Evolutionary conservation across 2,888 invertebrate genomes (phyloP), one percentile per base, ranked within the genome.

Genomic region (Tiphia femorata): DNA sequence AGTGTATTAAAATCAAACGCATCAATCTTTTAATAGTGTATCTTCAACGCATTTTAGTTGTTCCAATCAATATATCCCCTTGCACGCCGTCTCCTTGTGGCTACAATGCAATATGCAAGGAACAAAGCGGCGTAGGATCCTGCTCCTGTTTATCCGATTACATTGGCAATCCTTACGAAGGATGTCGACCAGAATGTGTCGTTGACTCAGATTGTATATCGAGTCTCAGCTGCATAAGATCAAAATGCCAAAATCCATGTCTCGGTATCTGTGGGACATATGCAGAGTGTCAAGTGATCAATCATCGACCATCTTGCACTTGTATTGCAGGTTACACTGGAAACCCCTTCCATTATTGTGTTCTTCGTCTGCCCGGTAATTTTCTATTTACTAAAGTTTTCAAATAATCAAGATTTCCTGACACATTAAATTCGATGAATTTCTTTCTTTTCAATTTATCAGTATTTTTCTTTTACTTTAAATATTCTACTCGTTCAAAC

Each of bases 161-260:
- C 75, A 84, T 88, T 46, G 91, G 90, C 54, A 88, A 89, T 72
- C 91, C 91, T 17, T 88, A 88, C 58, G 88, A 90, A 75, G 84
- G 84, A 69, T 94, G 93, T 79, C 86, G 92, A 73, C 92, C 93
- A 1, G 92, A 93, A 84, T 93, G 93, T 79, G 87, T 89, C n/a
- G 87, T 90, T 3, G 91, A 92, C 78, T 89, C 92, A 5, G 93
- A 93, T 84, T 94, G 94, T 81, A 84, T 89, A n/a, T 85, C 86
- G 46, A 88, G 89, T 66, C 88, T 88, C 79, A 91, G 91, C 64
- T 93, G 93, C 75, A 85, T 90, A 2, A 87, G 89, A 66, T 89
- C 90, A 64, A 92, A 92, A 83, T 94, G 94, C 79, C 84, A 85
- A 10, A 86, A 90, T 80, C 92, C 92, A 43, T 93, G 92, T 76